Conservation (phyloP, 2,888 invertebrate genomes). For the Lasioglossum marginatum region DNA sequence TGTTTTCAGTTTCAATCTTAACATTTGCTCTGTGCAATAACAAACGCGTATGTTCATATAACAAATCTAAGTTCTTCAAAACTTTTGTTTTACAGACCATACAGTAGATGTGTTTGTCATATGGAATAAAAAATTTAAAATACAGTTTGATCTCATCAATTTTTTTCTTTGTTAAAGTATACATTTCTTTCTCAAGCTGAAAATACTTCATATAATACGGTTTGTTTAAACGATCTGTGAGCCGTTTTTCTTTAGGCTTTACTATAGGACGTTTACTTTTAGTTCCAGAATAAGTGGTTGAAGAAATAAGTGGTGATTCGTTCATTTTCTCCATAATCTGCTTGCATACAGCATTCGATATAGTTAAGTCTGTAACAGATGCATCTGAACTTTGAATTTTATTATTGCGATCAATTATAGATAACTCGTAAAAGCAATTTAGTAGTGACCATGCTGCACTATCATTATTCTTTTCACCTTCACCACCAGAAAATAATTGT, state of each 20-base stretch:
- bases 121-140: constrained; percentile 16
- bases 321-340: background rate
- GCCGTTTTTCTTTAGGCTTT: background rate
- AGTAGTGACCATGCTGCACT: background rate
- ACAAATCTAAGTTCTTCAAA: background rate
- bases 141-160: constrained; percentile 12
- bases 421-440: background rate
- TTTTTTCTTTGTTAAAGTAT: background rate
- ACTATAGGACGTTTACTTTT: accelerated
- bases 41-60: constrained; percentile 44
- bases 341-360: background rate
- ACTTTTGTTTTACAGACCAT: constrained; percentile 27
- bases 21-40: background rate
- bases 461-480: background rate
- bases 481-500: background rate
- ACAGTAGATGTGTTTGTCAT: constrained; percentile 12
- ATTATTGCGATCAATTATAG: background rate
- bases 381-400: background rate
- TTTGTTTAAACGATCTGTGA: constrained; percentile 12
- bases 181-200: constrained; percentile 42
- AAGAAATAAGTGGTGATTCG: background rate
- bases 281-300: accelerated
- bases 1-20: background rate
- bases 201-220: background rate
- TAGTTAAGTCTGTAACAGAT: background rate